A percentile compares a stretch with the other conserved stretches of the same genome.
Evolutionary conservation across 2,888 invertebrate genomes (phyloP).

Genomic region (Lasioglossum leucozonium): DNA sequence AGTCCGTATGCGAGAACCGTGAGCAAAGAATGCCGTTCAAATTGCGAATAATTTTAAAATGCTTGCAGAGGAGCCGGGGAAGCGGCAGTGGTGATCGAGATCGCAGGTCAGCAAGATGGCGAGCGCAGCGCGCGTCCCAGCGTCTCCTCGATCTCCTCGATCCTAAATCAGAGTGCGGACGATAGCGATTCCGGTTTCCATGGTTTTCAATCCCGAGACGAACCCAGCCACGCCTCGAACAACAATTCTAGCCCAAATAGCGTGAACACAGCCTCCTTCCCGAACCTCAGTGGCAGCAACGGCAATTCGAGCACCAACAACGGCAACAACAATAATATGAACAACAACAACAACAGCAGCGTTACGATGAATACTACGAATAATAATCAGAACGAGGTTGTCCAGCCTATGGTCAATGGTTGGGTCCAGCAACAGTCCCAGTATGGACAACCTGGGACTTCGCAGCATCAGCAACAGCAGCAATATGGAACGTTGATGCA

Average conservation of each 20-base stretch:
- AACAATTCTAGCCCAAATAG: conserved; percentile 82
- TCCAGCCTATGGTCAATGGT: conserved; percentile 76
- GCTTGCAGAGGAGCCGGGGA: conserved; percentile 71
- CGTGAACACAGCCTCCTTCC: conserved; percentile 80
- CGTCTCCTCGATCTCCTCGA: conserved; percentile 82
- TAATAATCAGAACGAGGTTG: conserved; percentile 65
- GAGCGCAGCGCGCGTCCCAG: conserved; percentile 81
- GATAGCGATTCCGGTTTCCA: conserved; percentile 85
- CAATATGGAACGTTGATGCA: conserved; percentile 59
- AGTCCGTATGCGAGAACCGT: too few relatives aligned
- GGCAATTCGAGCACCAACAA: conserved; percentile 68
- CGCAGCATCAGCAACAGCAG: conserved; percentile 63
- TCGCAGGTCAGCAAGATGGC: conserved; percentile 75
- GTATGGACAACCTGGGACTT: conserved; percentile 73
- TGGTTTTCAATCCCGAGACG: conserved; percentile 81
- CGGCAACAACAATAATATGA: conserved; percentile 56
- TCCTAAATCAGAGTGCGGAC: conserved; percentile 82
- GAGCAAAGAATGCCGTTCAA: too few relatives aligned
- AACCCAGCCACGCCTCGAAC: conserved; percentile 82
- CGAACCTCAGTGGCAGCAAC: conserved; percentile 76
- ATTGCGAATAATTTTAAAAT: neutral
- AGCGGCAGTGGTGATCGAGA: conserved; percentile 73
- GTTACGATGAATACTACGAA: conserved; percentile 48
- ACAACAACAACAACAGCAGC: conserved; percentile 39
- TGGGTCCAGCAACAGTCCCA: conserved; percentile 78